Conservation (phyloP, 2,888 invertebrate species). For the Orgyia antiqua region DNA sequence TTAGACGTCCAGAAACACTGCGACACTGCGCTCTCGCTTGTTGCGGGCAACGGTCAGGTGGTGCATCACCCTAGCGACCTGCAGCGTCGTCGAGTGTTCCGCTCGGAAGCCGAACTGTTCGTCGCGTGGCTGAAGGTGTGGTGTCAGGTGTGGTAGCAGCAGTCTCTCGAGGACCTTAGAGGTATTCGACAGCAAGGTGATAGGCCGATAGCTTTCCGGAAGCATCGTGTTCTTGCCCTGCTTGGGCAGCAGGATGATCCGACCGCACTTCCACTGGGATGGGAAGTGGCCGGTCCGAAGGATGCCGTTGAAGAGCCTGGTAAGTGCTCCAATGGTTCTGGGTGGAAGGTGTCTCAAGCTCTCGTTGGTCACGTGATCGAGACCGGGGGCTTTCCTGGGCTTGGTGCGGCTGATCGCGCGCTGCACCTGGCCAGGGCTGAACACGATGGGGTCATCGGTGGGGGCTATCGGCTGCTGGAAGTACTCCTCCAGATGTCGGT, state of each 20-base stretch:
- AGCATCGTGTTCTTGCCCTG: constrained; percentile 14
- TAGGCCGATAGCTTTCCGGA: constrained; percentile 22
- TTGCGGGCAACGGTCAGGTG: neutral
- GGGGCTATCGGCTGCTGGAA: neutral
- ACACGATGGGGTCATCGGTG: neutral
- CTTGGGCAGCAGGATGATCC: constrained; percentile 10
- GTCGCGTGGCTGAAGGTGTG: neutral
- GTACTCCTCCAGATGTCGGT: neutral
- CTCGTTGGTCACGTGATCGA: neutral
- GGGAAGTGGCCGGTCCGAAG: neutral
- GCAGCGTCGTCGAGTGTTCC: constrained; percentile 11
- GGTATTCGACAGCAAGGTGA: constrained; percentile 5
- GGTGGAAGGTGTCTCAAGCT: neutral
- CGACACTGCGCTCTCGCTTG: neutral
- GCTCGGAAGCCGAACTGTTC: constrained; percentile 12
- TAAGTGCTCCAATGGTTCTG: neutral
- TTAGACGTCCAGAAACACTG: neutral
- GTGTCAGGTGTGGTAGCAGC: neutral
- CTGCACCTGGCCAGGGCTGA: neutral
- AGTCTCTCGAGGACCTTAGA: neutral
- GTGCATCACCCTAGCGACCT: constrained; percentile 2
- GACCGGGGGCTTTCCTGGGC: constrained; percentile 1
- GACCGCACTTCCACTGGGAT: neutral
- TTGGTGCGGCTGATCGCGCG: neutral
- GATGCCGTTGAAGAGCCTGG: constrained; percentile 1